Evolutionary conservation across 2,113 vertebrate genomes (phyloP).

Genomic region (Chunga burmeisteri): DNA sequence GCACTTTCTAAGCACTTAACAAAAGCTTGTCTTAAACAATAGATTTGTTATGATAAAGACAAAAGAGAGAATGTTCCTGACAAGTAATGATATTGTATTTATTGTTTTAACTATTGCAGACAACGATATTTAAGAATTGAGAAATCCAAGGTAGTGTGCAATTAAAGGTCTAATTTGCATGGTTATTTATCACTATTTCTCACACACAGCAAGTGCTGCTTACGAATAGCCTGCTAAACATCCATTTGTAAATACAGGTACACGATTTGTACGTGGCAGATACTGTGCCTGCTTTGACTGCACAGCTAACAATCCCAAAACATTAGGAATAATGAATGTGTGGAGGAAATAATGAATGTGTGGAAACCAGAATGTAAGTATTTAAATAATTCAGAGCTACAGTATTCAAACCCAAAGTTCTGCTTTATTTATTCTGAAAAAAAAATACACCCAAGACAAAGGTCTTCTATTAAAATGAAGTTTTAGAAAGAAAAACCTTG

Average conservation of each 20-base stretch:
- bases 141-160: not conserved
- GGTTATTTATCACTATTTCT: not conserved
- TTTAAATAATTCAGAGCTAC: not conserved
- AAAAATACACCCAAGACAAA: not conserved
- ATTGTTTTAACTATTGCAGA: not conserved
- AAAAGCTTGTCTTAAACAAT: conserved; percentile 56
- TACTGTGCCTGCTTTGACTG: not conserved
- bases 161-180: not conserved
- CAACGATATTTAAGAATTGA: not conserved
- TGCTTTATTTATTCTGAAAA: not conserved
- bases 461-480: not conserved
- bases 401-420: not conserved
- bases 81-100: not conserved
- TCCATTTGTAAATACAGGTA: not conserved
- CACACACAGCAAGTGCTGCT: not conserved
- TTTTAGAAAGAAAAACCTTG: not conserved
- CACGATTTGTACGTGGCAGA: not conserved
- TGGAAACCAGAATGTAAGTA: not conserved
- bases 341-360: not conserved
- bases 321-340: not conserved
- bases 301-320: not conserved
- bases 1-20: conserved; percentile 29
- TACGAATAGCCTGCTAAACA: not conserved
- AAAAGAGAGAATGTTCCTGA: not conserved
- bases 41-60: conserved; percentile 31